Evolutionary conservation across 53 echinoderm and acorn worm genomes (phyloP), one percentile per base, ranked within the genome.

Genomic region (Patiria pectinifera): DNA sequence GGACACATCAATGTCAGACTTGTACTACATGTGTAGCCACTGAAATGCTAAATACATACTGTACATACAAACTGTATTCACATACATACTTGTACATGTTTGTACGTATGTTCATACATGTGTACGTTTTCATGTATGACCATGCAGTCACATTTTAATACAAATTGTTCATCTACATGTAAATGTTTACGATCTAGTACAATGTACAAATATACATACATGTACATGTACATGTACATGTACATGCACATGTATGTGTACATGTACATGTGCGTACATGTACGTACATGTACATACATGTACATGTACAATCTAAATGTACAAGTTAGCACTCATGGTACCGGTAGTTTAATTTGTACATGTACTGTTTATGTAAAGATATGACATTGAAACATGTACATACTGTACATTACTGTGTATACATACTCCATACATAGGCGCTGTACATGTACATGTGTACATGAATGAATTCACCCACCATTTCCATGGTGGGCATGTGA

Each of bases 201-300:
- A 35, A 35, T 35, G 35, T 35, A 35, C 35, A 35, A 35, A 35
- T 35, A 72, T 72, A 18, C 21, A 12, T 35, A 76, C 45, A 4
- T 85, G 44, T 21, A 45, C 69, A 84, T 62, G 61, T 62, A 83
- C 83, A 84, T 85, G 26, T 69, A 85, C 48, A 6, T 66, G 15
- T 66, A 15, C 66, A 66, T 66, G 4, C 4, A 74, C 74, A 23
- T 10, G 19, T 24, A 19, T 6, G 35, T 78, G 7, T 43, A 45
- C 78, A 76, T 45, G 24, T 23, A 75, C 76, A 23, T 78, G 46
- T 45, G 23, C 46, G 47, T 46, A 46, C 12, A 46, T 77, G 79
- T 46, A 46, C 79, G 79, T 46, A 46, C 79, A 59, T 82, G 59
- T 59, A 82, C 21, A 46, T 80, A 80, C 47, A 46, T 53, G 80